Evolutionary conservation across 2,113 vertebrate species (phyloP), one percentile per base, ranked within the genome.

Genomic region (Prolemur simus): DNA sequence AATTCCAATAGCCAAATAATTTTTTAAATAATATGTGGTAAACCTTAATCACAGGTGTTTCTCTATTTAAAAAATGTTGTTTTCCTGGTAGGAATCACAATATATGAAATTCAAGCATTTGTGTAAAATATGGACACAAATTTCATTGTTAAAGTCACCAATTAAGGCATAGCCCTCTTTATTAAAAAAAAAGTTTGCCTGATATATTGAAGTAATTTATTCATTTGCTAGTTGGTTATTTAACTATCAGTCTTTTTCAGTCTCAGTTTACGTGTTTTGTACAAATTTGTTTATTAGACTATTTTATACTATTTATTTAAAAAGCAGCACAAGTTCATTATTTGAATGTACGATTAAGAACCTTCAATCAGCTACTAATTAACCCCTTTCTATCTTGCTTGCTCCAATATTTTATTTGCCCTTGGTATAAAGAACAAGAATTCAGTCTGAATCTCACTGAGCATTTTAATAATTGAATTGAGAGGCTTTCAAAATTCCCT

Each of bases 41-140:
- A 89, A 12, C 2, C 0, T 89, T 74, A 84, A 68, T 80, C n/a
- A 74, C 7, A 39, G 39, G 7, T 74, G 2, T 69, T 91, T 93
- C 39, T 39, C n/a, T 54, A n/a, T 1, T 66, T 17, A 88, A 74
- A 94, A 27, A 80, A 82, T 54, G 2, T 34, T 83, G 27, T 78
- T 90, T 81, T 4, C 32, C 3, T 91, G 45, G 87, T 49, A 66
- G 47, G 76, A 83, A 83, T 42, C 49, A 42, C 83, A 17, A 34
- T 68, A 37, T 74, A 82, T 32, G 23, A 94, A 91, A 93, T 78
- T 47, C 52, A 96, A 84, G 63, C 13, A 91, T 78, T 49, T 77
- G 6, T 88, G 5, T 80, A 39, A 91, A 93, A 85, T 85, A 87
- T 52, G 4, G 37, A 54, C 13, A 84, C 2, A 90, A 14, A 45